Evolutionary conservation across 53 echinoderm and acorn worm genomes (phyloP).

Genomic region (Actinopyga echinites): DNA sequence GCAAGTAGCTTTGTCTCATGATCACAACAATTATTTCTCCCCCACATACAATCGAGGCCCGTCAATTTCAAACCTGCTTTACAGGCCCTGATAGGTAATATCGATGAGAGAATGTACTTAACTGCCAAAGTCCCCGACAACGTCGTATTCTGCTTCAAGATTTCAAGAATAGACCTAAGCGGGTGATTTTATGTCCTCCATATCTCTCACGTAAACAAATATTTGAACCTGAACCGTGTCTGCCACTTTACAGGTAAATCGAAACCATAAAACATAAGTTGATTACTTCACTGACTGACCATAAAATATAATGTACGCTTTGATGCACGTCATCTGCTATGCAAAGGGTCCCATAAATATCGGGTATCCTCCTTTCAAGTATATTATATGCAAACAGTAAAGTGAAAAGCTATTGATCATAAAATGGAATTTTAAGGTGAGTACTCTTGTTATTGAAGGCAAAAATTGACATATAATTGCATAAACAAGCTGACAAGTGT

Average conservation of each 20-base stretch:
- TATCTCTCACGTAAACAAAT: background rate
- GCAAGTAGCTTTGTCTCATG: too few relatives aligned
- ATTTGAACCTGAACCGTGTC: background rate
- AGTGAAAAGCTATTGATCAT: conserved; percentile 9
- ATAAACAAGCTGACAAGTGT: conserved; percentile 35
- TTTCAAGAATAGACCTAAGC: too few relatives aligned
- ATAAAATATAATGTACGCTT: background rate
- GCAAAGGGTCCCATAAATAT: conserved; percentile 11
- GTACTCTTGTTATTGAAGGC: background rate
- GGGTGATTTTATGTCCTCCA: too few relatives aligned
- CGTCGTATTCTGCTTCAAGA: too few relatives aligned
- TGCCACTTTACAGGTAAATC: conserved; percentile 8
- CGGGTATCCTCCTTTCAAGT: background rate
- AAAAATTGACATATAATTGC: conserved; percentile 32
- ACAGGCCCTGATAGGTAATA: too few relatives aligned
- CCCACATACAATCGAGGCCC: too few relatives aligned
- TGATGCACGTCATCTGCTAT: background rate
- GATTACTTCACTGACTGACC: background rate
- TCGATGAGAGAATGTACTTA: too few relatives aligned
- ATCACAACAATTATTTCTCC: too few relatives aligned
- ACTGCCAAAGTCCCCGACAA: too few relatives aligned
- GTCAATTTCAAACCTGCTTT: too few relatives aligned
- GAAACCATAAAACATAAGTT: conserved; percentile 14
- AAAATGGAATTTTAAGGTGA: conserved; percentile 14
- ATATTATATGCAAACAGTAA: background rate